phyloP scores from a whole-genome alignment of 2,797 vertebrate species.

The Phaenicophaeus curvirostris region DNA sequence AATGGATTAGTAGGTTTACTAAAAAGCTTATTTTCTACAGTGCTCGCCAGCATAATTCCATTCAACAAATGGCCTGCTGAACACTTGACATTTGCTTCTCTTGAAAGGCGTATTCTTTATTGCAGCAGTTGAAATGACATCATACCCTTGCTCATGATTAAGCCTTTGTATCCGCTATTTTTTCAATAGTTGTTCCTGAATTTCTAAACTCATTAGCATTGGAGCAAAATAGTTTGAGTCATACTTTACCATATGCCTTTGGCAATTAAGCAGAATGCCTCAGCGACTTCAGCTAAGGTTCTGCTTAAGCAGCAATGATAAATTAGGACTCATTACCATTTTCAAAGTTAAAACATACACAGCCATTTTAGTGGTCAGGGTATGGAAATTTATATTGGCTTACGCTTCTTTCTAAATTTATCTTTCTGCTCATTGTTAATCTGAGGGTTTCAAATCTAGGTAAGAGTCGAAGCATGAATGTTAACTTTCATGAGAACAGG shows the following conservation, averaged over 20 bases:
- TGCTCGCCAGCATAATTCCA: not conserved
- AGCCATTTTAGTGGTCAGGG: not conserved
- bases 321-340: not conserved
- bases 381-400: not conserved
- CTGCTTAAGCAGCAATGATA: not conserved
- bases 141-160: not conserved
- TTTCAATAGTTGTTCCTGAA: not conserved
- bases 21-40: not conserved
- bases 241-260: conserved; percentile 32
- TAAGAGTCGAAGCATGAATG: not conserved
- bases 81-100: not conserved
- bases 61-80: not conserved
- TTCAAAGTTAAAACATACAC: not conserved
- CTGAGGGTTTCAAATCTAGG: not conserved
- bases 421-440: not conserved
- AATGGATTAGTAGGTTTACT: conserved; percentile 7
- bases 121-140: not conserved
- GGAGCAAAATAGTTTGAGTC: conserved; percentile 18
- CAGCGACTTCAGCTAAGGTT: not conserved
- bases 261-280: not conserved
- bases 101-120: not conserved
- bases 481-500: not conserved
- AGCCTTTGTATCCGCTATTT: not conserved
- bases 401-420: not conserved
- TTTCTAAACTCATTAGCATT: conserved; percentile 8